These are phyloP conservation scores for Campopleginae sp. DNA, from an alignment of 2,888 invertebrate species.

Conservation along the genomic window DNA sequence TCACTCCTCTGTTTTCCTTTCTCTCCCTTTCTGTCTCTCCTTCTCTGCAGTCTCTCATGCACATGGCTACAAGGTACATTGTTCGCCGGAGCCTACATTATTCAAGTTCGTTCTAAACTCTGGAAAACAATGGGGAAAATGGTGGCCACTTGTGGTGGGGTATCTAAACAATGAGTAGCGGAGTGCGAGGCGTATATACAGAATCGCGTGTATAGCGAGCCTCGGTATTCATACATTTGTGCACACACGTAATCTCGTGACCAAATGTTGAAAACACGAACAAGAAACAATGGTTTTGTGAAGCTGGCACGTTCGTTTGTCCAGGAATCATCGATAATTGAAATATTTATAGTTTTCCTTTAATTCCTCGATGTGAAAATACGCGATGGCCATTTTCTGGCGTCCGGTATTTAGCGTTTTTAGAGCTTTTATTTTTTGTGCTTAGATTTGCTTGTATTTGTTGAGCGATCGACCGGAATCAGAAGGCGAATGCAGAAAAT, in stretches of 20 bases:
- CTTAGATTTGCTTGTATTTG: neutral
- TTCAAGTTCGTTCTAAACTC: constrained; percentile 45
- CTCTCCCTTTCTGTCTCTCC: constrained; percentile 5
- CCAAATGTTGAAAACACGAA: neutral
- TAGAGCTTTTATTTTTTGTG: neutral
- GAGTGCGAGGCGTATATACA: constrained; percentile 8
- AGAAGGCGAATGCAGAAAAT: neutral
- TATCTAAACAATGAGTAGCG: constrained; percentile 29
- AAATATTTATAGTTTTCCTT: neutral
- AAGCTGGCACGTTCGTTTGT: neutral
- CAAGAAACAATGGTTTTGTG: neutral
- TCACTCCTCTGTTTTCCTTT: constrained; percentile 6
- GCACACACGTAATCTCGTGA: neutral
- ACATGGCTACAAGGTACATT: constrained; percentile 16
- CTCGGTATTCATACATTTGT: neutral
- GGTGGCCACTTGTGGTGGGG: neutral
- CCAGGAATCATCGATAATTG: neutral
- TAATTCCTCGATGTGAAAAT: neutral
- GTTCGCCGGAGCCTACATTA: constrained; percentile 33
- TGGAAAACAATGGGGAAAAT: constrained; percentile 41
- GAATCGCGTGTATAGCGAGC: neutral
- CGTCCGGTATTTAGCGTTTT: too few relatives aligned
- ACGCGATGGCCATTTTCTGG: neutral
- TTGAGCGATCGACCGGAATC: neutral
- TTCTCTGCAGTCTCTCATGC: neutral